These are phyloP conservation scores for Lacerta agilis DNA, from an alignment of 2,797 vertebrate genomes.

Conservation along the genomic window DNA sequence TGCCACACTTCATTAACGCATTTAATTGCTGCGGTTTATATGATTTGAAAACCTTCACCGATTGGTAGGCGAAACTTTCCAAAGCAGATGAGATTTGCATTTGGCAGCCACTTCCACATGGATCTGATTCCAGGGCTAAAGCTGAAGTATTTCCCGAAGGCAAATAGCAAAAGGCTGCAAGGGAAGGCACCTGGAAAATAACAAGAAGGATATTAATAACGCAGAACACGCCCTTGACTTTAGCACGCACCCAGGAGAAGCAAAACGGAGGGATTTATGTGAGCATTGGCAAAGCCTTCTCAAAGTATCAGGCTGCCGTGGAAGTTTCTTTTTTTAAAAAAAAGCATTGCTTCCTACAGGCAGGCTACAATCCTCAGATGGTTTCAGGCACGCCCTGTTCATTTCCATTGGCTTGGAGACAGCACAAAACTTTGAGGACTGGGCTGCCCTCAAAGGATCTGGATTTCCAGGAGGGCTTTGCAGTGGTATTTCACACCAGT, in stretches of 20 bases:
- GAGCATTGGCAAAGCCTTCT: slow-evolving; percentile 48
- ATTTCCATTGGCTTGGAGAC: slow-evolving; percentile 9
- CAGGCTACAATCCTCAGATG: background rate
- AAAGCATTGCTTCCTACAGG: slow-evolving; percentile 14
- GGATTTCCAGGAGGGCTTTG: slow-evolving; percentile 23
- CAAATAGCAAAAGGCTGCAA: slow-evolving; percentile 44
- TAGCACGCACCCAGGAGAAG: slow-evolving; percentile 20
- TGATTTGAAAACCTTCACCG: slow-evolving; percentile 41
- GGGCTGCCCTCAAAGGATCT: slow-evolving; percentile 4
- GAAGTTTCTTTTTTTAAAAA: background rate
- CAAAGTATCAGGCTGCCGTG: background rate
- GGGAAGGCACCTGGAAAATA: slow-evolving; percentile 38
- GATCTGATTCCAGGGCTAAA: slow-evolving; percentile 42
- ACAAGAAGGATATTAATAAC: slow-evolving; percentile 45
- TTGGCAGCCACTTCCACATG: slow-evolving; percentile 51
- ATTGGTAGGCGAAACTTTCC: slow-evolving; percentile 52
- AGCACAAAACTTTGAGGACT: slow-evolving; percentile 3
- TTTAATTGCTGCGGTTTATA: slow-evolving; percentile 38
- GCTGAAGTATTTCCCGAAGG: slow-evolving; percentile 33
- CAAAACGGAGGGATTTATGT: slow-evolving; percentile 8
- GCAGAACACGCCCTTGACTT: slow-evolving; percentile 46
- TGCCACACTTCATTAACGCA: slow-evolving; percentile 47
- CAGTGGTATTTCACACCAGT: slow-evolving; percentile 23
- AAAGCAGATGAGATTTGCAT: slow-evolving; percentile 57
- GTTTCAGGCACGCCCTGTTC: background rate